A percentile compares a stretch with the other conserved stretches of the same genome.
Evolutionary conservation across 2,888 invertebrate genomes (phyloP).

Genomic region (Griposia aprilina): DNA sequence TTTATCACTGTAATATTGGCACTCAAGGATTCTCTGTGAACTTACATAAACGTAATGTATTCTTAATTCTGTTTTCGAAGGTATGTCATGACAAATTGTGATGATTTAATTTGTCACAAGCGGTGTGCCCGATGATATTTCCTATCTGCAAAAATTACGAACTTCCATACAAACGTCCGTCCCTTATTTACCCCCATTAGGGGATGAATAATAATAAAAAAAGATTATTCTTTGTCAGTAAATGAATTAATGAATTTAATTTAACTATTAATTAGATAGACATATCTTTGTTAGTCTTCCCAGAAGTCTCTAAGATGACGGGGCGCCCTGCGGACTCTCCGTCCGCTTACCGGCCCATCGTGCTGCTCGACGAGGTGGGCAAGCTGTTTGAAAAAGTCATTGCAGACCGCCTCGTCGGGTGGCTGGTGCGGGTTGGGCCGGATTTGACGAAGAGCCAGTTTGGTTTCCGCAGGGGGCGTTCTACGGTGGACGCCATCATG

Average conservation of each 20-base stretch:
- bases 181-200: background rate
- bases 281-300: background rate
- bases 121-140: background rate
- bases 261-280: background rate
- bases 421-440: too few relatives aligned
- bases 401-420: too few relatives aligned
- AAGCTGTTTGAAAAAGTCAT: too few relatives aligned
- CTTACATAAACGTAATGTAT: background rate
- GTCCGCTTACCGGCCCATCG: too few relatives aligned
- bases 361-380: too few relatives aligned
- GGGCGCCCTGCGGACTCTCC: too few relatives aligned
- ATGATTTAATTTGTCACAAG: background rate
- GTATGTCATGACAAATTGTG: too few relatives aligned
- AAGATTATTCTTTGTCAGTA: background rate
- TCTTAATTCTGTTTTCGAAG: background rate
- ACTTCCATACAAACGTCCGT: background rate
- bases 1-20: conserved; percentile 6
- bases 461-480: too few relatives aligned
- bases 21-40: background rate
- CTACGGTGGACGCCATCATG: too few relatives aligned
- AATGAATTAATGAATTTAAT: background rate
- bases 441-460: too few relatives aligned
- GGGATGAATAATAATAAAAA: background rate
- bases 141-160: background rate
- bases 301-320: background rate